Base-by-base conservation (phyloP, 2,113 vertebrate species). In the Cyprinus carpio region DNA sequence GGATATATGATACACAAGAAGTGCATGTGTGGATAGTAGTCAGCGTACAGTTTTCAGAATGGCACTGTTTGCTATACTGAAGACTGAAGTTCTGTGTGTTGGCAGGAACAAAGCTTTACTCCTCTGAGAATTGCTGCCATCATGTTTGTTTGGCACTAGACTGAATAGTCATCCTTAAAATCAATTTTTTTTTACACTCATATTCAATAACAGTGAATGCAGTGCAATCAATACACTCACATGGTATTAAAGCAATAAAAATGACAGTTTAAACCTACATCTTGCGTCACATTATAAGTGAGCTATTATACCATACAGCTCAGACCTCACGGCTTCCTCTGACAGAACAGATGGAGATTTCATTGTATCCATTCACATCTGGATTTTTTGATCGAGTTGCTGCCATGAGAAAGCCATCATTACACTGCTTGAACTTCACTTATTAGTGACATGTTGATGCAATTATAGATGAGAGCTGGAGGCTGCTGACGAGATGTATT, bases 221-320 rank as follows among this genome's bases (percentile, higher is more conserved):
- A 40, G 56, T 40, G 40, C 40, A 75, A 27, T 40, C 40, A 27
- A 75, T 60, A 60, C 13, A 40, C 23, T 62, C 29, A 60, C 54
- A 40, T 20, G 12, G 40, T 60, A 40, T 60, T 60, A 79, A 12
- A 79, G 31, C 29, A 79, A 56, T 23, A 81, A 16, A 51, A 64
- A 81, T 40, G 78, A 54, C 79, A 85, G 54, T 81, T 72, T n/a
- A n/a, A 82, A 77, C 71, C 82, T 75, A 75, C 25, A 49, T 58
- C 31, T 29, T 46, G 20, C 60, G 34, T 37, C 75, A 51, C 49
- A 86, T 72, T 78, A 69, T 58, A 81, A 81, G 25, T 43, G 71
- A 49, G 9, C 84, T 76, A 86, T 86, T 86, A 86, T 72, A 10
- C 23, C 49, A 77, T 23, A 69, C 80, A 74, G 58, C 64, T 51